Evolutionary conservation across 2,888 invertebrate genomes (phyloP).

Genomic region (Alitta virens): DNA sequence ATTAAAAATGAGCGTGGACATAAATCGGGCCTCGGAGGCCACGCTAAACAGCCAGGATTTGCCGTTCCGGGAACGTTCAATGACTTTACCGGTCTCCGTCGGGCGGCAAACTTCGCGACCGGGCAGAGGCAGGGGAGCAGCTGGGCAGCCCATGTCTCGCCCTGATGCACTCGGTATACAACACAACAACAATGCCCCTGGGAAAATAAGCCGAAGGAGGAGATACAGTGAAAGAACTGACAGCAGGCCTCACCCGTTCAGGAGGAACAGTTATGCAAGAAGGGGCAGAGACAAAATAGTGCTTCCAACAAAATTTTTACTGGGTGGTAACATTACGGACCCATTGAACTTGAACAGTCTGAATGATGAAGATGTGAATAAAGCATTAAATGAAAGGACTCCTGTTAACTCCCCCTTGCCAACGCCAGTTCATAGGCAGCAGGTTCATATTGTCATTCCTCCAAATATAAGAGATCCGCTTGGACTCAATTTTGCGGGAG

Average conservation of each 20-base stretch:
- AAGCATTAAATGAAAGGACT: constrained; percentile 73
- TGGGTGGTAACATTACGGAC: constrained; percentile 93
- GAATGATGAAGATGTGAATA: constrained; percentile 58
- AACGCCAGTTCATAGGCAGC: constrained; percentile 71
- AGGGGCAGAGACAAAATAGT: constrained; percentile 59
- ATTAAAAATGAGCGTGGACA: constrained; percentile 43
- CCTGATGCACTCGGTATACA: too few relatives aligned
- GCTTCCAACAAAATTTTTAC: constrained; percentile 86
- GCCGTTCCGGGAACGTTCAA: constrained; percentile 57
- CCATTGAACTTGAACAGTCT: constrained; percentile 90
- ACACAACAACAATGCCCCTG: not conserved
- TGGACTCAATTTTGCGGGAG: constrained; percentile 64
- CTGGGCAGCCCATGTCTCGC: not conserved
- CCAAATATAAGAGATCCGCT: constrained; percentile 89
- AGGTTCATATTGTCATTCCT: constrained; percentile 90
- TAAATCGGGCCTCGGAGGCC: constrained; percentile 44
- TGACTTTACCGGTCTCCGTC: constrained; percentile 1
- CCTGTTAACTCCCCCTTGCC: constrained; percentile 80
- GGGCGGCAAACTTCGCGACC: not conserved
- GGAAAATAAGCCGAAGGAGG: not conserved
- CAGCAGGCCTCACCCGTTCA: not conserved
- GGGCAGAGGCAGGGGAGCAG: constrained; percentile 5
- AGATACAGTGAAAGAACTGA: not conserved
- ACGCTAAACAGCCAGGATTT: constrained; percentile 40
- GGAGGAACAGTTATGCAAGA: not conserved